Evolutionary conservation across 35 echinoderm and acorn worm genomes (phyloP).

Genomic region (Apostichopus parvimensis): DNA sequence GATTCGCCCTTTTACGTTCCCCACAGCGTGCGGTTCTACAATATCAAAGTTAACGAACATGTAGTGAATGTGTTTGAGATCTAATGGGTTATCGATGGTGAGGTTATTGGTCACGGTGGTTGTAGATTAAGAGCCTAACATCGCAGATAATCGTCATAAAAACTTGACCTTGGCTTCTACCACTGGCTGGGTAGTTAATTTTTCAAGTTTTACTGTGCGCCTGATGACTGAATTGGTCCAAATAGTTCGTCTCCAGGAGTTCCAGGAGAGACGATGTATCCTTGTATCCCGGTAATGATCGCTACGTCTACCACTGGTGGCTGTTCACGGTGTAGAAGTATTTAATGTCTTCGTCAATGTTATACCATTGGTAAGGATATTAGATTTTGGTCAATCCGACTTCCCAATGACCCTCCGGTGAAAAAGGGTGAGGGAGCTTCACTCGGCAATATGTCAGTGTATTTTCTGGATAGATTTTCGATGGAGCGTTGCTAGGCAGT

Average conservation of each 20-base stretch:
- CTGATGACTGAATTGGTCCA: background rate
- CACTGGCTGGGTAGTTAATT: no score
- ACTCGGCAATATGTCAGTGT: no score
- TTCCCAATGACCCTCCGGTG: slow-evolving; percentile 66
- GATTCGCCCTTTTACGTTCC: slow-evolving; percentile 8
- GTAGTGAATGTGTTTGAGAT: slow-evolving; percentile 25
- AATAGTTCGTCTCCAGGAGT: slow-evolving; percentile 15
- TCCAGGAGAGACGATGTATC: slow-evolving; percentile 47
- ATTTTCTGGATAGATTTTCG: no score
- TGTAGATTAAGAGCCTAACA: background rate
- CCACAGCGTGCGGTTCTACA: slow-evolving; percentile 27
- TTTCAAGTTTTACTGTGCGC: background rate
- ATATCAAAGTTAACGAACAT: slow-evolving; percentile 25
- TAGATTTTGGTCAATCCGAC: slow-evolving; percentile 5
- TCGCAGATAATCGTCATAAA: background rate
- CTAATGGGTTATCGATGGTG: background rate
- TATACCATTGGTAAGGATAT: slow-evolving; percentile 10
- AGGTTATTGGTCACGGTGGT: background rate
- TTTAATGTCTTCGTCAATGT: slow-evolving; percentile 21
- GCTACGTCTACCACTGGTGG: background rate
- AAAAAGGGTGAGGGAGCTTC: background rate
- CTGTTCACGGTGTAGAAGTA: slow-evolving; percentile 42
- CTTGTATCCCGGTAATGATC: slow-evolving; percentile 39
- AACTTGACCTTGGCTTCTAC: no score
- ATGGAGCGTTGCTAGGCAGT: no score